These are phyloP conservation scores for Acipenser transmontanus DNA, from an alignment of 2,797 vertebrate genomes.

Conservation along the genomic window DNA sequence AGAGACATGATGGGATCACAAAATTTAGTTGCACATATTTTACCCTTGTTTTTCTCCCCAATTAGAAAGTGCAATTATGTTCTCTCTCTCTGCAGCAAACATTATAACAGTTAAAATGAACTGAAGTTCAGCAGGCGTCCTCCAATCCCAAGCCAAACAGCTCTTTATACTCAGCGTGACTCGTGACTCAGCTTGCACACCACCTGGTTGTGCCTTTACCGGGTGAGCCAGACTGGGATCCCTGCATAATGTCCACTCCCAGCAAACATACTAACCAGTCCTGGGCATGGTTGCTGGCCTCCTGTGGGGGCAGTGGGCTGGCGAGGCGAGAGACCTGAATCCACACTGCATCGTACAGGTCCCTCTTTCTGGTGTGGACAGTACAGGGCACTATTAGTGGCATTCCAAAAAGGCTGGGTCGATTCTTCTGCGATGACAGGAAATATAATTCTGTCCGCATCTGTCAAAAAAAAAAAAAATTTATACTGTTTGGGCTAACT, in stretches of 20 bases:
- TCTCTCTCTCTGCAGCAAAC: too few species aligned
- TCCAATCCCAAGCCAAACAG: too few species aligned
- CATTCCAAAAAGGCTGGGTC: conserved; percentile 95
- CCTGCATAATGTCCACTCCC: neutral
- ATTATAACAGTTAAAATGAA: too few species aligned
- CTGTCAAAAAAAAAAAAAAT: conserved; percentile 40
- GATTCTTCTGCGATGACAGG: conserved; percentile 94
- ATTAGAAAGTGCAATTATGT: too few species aligned
- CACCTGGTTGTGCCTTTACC: too few species aligned
- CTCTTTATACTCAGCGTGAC: too few species aligned
- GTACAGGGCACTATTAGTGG: conserved; percentile 96
- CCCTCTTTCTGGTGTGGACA: conserved; percentile 83
- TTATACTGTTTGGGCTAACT: neutral
- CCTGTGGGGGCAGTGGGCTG: conserved; percentile 92
- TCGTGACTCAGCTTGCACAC: too few species aligned
- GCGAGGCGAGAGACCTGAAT: conserved; percentile 95
- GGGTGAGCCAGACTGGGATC: neutral
- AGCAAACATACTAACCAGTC: conserved; percentile 76
- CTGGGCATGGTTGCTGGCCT: conserved; percentile 96
- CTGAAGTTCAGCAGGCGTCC: too few species aligned
- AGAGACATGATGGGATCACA: too few species aligned
- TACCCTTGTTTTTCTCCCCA: too few species aligned
- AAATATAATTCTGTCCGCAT: conserved; percentile 96
- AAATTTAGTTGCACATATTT: too few species aligned
- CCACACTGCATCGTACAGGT: conserved; percentile 93